Evolutionary conservation across 2,113 vertebrate genomes (phyloP).

Genomic region (Platysteira castanea): DNA sequence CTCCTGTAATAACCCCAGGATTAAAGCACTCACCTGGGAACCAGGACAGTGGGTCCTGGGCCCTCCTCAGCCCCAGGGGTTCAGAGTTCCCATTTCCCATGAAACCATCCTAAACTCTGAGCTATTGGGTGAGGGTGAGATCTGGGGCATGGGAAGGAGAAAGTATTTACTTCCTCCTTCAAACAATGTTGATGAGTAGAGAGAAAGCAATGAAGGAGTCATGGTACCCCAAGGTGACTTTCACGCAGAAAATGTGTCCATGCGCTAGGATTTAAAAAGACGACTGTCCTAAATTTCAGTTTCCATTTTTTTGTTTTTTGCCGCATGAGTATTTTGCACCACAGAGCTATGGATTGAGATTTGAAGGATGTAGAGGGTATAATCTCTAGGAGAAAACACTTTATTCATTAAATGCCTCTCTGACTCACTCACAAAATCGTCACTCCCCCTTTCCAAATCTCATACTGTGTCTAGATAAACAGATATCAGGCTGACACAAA

Average conservation of each 20-base stretch:
- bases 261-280: neutral
- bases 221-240: neutral
- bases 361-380: neutral
- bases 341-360: neutral
- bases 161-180: conserved; percentile 10
- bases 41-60: conserved; percentile 2
- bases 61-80: conserved; percentile 54
- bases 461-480: neutral
- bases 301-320: neutral
- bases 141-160: neutral
- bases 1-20: conserved; percentile 39
- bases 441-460: neutral
- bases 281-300: neutral
- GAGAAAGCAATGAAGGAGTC: neutral
- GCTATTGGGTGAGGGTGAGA: neutral
- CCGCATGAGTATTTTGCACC: neutral
- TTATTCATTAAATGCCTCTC: neutral
- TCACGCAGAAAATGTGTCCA: neutral
- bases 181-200: neutral
- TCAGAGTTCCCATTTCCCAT: conserved; percentile 31
- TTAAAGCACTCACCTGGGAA: conserved; percentile 8
- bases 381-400: neutral
- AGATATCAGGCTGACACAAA: neutral
- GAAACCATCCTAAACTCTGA: neutral
- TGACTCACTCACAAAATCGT: neutral